phyloP scores from a whole-genome alignment of 2,113 vertebrate genomes.

The Anolis carolinensis region DNA sequence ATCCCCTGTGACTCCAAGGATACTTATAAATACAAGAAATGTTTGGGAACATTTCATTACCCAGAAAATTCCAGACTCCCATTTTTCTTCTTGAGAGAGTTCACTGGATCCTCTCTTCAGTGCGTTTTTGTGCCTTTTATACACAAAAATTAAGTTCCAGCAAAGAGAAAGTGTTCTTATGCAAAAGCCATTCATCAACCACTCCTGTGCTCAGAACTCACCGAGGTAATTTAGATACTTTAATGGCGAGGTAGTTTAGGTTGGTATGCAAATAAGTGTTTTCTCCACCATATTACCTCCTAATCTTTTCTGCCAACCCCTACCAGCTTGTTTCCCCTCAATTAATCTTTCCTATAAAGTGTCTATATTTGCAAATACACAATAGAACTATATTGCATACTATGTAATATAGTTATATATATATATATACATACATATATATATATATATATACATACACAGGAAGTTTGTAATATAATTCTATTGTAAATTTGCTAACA shows the following conservation, averaged over 20 bases:
- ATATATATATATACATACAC: no score
- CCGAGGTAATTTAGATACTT: conserved; percentile 85
- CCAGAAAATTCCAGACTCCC: conserved; percentile 75
- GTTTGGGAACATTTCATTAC: conserved; percentile 76
- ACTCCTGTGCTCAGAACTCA: conserved; percentile 85
- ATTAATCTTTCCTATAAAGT: conserved; percentile 81
- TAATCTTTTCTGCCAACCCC: conserved; percentile 54
- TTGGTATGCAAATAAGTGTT: conserved; percentile 75
- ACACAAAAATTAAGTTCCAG: conserved; percentile 78
- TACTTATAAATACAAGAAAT: conserved; percentile 71
- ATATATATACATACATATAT: no score
- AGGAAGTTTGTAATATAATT: no score
- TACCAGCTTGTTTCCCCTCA: conserved; percentile 66
- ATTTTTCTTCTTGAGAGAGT: conserved; percentile 80
- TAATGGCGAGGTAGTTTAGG: conserved; percentile 84
- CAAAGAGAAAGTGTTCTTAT: conserved; percentile 81
- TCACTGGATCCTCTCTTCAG: conserved; percentile 69
- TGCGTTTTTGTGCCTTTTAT: conserved; percentile 44
- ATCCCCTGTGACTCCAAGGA: conserved; percentile 69
- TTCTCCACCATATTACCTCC: conserved; percentile 57
- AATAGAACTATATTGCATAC: conserved; percentile 79
- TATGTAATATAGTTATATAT: conserved; percentile 1
- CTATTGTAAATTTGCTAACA: no score
- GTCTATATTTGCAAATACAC: conserved; percentile 80
- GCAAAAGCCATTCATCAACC: conserved; percentile 87